phyloP scores from a whole-genome alignment of 2,888 invertebrate species.

The Papilio demoleus region DNA sequence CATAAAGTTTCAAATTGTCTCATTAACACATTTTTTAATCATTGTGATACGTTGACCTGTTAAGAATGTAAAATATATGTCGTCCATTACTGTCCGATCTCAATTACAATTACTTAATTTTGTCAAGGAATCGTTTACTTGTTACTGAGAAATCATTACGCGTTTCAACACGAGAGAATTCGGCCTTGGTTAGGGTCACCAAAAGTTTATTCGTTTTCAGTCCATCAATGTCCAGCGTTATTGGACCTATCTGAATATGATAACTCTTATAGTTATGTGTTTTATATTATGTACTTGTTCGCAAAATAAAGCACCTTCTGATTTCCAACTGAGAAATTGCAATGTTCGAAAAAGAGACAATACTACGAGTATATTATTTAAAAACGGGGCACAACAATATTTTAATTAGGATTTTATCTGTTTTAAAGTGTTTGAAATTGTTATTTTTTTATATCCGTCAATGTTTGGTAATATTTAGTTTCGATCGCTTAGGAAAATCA shows the following conservation, averaged over 20 bases:
- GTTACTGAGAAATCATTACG: slow-evolving; percentile 52
- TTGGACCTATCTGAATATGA: not conserved
- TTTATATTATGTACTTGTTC: too few species aligned
- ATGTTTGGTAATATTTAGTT: too few species aligned
- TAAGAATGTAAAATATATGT: slow-evolving; percentile 30
- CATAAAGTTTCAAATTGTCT: too few species aligned
- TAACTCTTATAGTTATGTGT: not conserved
- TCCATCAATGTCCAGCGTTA: not conserved
- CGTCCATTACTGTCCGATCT: slow-evolving; percentile 32
- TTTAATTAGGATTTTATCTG: not conserved
- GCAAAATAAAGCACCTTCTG: too few species aligned
- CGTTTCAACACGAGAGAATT: slow-evolving; percentile 54
- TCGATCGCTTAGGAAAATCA: not conserved
- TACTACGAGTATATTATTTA: too few species aligned
- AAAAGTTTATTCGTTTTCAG: not conserved
- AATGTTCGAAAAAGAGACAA: too few species aligned
- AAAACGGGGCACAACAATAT: too few species aligned
- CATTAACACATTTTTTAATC: not conserved
- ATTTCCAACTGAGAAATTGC: too few species aligned
- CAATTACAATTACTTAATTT: slow-evolving; percentile 43
- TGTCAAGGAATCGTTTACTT: slow-evolving; percentile 35
- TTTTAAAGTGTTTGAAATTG: not conserved
- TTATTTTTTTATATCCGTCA: not conserved
- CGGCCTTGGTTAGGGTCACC: slow-evolving; percentile 34
- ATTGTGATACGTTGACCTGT: slow-evolving; percentile 12